These are phyloP conservation scores for Sarcophaga caerulescens DNA, from an alignment of 2,888 invertebrate species.

Conservation along the genomic window DNA sequence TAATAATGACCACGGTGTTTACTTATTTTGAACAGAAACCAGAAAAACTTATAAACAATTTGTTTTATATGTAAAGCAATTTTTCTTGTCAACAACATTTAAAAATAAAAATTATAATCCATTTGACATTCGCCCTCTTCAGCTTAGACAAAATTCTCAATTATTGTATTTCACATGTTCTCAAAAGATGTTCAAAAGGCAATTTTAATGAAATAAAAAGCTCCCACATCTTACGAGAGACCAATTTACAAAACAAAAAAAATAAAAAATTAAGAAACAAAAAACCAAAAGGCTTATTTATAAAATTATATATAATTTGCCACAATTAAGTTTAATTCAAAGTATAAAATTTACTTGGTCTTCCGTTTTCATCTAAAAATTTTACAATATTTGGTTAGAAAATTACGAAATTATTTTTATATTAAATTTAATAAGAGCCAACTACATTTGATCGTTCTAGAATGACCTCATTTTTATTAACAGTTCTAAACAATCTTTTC, in stretches of 20 bases:
- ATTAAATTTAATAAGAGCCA: slow-evolving; percentile 50
- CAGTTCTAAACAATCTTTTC: slow-evolving; percentile 21
- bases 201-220: neutral
- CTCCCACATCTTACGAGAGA: neutral
- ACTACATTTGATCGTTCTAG: neutral
- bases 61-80: too few relatives aligned
- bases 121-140: too few relatives aligned
- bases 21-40: too few relatives aligned
- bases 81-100: too few relatives aligned
- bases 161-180: too few relatives aligned
- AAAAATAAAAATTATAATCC: too few relatives aligned
- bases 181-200: too few relatives aligned
- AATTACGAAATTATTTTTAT: slow-evolving; percentile 49
- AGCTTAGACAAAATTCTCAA: too few relatives aligned
- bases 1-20: too few relatives aligned
- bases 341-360: neutral
- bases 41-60: too few relatives aligned
- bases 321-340: slow-evolving; percentile 43
- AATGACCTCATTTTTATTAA: slow-evolving; percentile 58
- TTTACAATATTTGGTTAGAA: neutral
- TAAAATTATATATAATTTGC: slow-evolving; percentile 23
- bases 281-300: neutral
- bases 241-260: neutral
- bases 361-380: neutral
- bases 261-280: too few relatives aligned